These are phyloP conservation scores for Ectobius pallidus DNA, from an alignment of 2,888 invertebrate species.

Conservation along the genomic window DNA sequence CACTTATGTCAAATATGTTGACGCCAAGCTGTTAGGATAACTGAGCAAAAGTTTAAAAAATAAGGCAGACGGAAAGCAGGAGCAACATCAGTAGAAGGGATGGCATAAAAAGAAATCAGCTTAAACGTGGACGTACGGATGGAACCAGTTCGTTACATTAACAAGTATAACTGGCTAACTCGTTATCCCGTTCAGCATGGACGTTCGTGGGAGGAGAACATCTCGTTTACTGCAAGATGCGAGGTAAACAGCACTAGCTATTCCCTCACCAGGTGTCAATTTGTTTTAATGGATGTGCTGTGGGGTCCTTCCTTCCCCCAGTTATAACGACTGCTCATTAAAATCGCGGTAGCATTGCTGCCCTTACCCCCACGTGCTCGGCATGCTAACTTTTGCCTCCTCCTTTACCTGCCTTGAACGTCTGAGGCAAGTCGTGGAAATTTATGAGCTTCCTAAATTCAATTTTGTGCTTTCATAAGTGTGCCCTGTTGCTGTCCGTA, in stretches of 20 bases:
- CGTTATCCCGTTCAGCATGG: constrained; percentile 27
- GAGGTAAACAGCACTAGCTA: constrained; percentile 49
- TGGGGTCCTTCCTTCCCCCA: constrained; percentile 36
- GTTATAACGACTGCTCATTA: constrained; percentile 51
- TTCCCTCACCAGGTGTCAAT: constrained; percentile 56
- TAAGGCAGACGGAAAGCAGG: too few species aligned
- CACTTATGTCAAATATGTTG: too few species aligned
- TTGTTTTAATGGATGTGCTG: constrained; percentile 58
- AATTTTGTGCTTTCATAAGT: too few species aligned
- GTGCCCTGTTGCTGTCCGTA: too few species aligned
- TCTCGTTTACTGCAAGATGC: constrained; percentile 28
- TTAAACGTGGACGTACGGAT: neutral
- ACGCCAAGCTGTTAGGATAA: too few species aligned
- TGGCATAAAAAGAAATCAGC: neutral
- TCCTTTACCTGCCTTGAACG: too few species aligned
- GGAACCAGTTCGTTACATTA: constrained; percentile 16
- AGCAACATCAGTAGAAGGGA: neutral
- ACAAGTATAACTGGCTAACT: constrained; percentile 14
- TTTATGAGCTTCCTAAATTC: too few species aligned
- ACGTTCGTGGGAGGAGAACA: neutral
- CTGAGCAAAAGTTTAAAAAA: too few species aligned
- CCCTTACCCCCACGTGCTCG: too few species aligned
- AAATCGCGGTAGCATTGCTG: constrained; percentile 44
- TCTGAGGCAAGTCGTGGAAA: too few species aligned
- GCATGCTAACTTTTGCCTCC: too few species aligned